phyloP scores from a whole-genome alignment of 1,140 invertebrate genomes.

The Tetragonula clypearis region DNA sequence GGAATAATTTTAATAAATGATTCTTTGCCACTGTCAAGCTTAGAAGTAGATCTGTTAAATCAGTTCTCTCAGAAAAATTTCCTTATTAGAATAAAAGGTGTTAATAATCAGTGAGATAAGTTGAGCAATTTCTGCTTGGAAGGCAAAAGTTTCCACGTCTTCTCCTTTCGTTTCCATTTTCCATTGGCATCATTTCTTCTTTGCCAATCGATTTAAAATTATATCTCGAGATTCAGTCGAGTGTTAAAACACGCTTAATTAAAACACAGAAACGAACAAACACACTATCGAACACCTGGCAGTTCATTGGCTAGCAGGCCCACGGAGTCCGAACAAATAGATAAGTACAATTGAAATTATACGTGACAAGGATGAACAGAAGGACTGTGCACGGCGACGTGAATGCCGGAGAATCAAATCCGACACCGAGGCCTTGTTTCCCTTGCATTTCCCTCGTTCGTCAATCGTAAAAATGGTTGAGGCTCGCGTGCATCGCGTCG shows the following conservation, averaged over 20 bases:
- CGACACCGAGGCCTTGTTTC: conserved; percentile 38
- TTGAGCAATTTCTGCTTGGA: conserved; percentile 93
- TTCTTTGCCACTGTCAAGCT: conserved; percentile 90
- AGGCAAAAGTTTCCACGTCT: conserved; percentile 84
- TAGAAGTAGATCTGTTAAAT: conserved; percentile 89
- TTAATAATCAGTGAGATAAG: conserved; percentile 98
- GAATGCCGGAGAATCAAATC: conserved; percentile 29
- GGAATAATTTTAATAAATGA: conserved; percentile 90
- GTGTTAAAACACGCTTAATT: too few species aligned
- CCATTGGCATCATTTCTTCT: conserved; percentile 83
- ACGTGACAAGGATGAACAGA: neutral
- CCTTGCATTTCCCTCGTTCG: conserved; percentile 51
- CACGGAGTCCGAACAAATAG: too few species aligned
- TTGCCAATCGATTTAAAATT: too few species aligned
- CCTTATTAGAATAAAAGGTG: conserved; percentile 99
- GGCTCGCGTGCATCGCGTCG: conserved; percentile 42
- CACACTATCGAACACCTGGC: too few species aligned
- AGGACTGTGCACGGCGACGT: neutral
- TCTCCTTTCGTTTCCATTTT: conserved; percentile 80
- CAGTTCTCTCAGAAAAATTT: conserved; percentile 99
- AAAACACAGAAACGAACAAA: too few species aligned
- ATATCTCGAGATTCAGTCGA: too few species aligned
- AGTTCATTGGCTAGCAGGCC: too few species aligned
- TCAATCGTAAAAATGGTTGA: conserved; percentile 53
- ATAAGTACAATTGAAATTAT: neutral